Percentiles rank a stretch among this genome's conserved stretches.
Conservation (phyloP, 2,113 vertebrate genomes). For the Bucco capensis region DNA sequence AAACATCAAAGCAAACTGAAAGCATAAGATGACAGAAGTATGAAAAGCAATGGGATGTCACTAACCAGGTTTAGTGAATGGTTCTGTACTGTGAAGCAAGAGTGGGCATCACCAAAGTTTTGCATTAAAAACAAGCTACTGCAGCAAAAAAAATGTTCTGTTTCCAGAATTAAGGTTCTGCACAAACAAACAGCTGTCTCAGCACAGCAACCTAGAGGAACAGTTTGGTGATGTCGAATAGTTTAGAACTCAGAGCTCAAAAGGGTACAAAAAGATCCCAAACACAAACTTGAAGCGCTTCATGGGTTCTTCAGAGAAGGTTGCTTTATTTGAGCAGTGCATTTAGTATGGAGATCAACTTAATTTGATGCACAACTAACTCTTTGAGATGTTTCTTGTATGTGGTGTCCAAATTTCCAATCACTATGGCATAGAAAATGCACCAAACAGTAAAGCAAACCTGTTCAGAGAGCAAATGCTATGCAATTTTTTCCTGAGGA, state of each 20-base stretch:
- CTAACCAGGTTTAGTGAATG: conserved; percentile 74
- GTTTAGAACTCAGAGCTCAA: conserved; percentile 65
- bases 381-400: background rate
- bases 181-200: conserved; percentile 42
- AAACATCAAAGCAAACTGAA: conserved; percentile 75
- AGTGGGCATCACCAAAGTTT: conserved; percentile 92
- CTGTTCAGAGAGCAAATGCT: conserved; percentile 69
- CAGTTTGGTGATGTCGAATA: conserved; percentile 75
- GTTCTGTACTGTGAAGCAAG: conserved; percentile 75
- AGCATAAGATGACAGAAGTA: conserved; percentile 80
- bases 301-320: conserved; percentile 38
- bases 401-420: background rate
- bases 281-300: conserved; percentile 62
- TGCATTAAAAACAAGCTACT: conserved; percentile 61
- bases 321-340: conserved; percentile 68
- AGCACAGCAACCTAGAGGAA: conserved; percentile 47
- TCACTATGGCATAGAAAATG: conserved; percentile 35
- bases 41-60: conserved; percentile 78
- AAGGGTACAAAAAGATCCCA: conserved; percentile 70
- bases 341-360: background rate
- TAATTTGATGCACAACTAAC: background rate
- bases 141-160: conserved; percentile 49
- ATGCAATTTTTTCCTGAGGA: conserved; percentile 66
- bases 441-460: conserved; percentile 74
- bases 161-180: conserved; percentile 43